These are phyloP conservation scores for Parazoanthus atlanticus DNA, from an alignment of 92 coral and sea anemone genomes.

Conservation along the genomic window DNA sequence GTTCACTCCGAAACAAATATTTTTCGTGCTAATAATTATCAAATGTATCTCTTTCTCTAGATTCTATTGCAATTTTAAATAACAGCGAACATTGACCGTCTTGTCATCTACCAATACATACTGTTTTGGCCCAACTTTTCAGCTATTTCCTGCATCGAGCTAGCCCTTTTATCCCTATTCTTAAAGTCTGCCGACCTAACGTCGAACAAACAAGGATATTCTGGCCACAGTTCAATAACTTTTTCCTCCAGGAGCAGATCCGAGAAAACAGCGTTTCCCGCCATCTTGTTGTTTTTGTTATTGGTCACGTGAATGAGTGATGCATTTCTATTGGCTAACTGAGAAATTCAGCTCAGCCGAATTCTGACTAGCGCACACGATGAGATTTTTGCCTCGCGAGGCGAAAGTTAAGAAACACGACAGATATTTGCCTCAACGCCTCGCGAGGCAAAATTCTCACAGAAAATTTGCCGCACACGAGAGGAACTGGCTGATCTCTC, in stretches of 20 bases:
- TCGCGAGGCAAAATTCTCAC: not conserved
- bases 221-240: not conserved
- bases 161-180: not conserved
- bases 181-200: conserved; percentile 1
- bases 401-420: too few species aligned
- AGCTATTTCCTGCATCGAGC: not conserved
- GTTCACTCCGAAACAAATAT: too few species aligned
- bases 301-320: not conserved
- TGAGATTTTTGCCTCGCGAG: not conserved
- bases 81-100: not conserved
- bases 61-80: not conserved
- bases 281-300: not conserved
- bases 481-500: not conserved
- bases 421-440: not conserved
- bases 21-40: too few species aligned
- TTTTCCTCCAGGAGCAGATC: not conserved
- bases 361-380: not conserved
- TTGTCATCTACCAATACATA: not conserved
- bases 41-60: not conserved
- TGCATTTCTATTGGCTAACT: not conserved
- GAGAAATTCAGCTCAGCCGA: not conserved
- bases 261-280: not conserved
- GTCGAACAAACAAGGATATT: not conserved
- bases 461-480: too few species aligned
- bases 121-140: not conserved